A percentile compares a stretch with the other conserved stretches of the same genome.
phyloP scores from a whole-genome alignment of 2,113 vertebrate species.

The Astur gentilis region DNA sequence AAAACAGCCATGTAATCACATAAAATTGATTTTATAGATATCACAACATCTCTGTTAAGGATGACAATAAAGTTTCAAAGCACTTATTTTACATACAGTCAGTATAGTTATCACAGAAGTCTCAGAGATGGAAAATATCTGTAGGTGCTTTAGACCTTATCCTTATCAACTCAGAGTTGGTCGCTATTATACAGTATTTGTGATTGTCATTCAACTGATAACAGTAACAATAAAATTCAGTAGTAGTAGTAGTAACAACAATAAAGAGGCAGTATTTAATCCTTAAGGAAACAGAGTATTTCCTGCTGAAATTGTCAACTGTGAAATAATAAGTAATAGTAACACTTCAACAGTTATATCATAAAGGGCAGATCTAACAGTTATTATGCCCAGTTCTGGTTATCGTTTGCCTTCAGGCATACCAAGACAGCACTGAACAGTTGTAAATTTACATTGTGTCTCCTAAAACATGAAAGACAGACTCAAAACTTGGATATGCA shows the following conservation, averaged over 20 bases:
- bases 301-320: not conserved
- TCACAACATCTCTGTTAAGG: not conserved
- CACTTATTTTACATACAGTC: fast-evolving
- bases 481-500: fast-evolving
- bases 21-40: not conserved
- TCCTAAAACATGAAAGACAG: not conserved
- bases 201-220: not conserved
- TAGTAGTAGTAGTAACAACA: not conserved
- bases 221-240: not conserved
- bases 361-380: not conserved
- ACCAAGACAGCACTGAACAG: not conserved
- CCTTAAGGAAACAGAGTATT: not conserved
- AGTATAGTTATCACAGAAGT: not conserved
- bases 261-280: not conserved
- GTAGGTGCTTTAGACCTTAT: not conserved
- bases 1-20: not conserved
- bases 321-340: not conserved
- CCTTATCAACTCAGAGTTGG: not conserved
- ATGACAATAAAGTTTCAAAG: not conserved
- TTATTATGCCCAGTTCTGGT: not conserved
- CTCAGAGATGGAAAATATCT: not conserved
- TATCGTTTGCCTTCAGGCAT: not conserved
- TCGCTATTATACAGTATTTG: fast-evolving
- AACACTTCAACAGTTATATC: not conserved
- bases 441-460: not conserved